Evolutionary conservation across 1,140 invertebrate species (phyloP), one percentile per base, ranked within the genome.

Genomic region (Hirudo medicinalis): DNA sequence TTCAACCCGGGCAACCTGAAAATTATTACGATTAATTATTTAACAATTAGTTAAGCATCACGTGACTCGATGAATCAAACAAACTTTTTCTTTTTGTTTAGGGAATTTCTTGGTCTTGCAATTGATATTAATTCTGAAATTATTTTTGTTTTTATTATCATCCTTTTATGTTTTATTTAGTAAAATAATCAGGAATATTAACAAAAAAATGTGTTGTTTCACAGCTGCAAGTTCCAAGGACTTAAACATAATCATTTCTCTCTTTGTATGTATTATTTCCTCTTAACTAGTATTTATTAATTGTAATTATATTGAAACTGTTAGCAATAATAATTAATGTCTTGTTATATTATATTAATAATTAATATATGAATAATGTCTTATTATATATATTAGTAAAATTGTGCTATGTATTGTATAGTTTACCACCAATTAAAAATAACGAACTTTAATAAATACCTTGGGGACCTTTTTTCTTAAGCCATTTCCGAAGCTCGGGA

Each of bases 401-500:
- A 63, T 4, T 5, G 19, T 63, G 15, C 13, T 27, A 20, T 3
- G 13, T 11, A 4, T 11, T 32, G 22, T 63, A 63, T 27, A 63
- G 17, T 32, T 32, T 32, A 63, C 60, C 22, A 63, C 22, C 2
- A 63, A 5, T 25, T 27, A 25, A 63, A 27, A 25, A 20, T 63
- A 27, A 32, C 32, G 6, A 32, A 63, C 3, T 1, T 27, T 32
- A 20, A 63, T 13, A 40, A 43, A 40, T 19, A 43, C 67, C 67
- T 32, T 25, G 53, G 17, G 71, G 54, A 76, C 77, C 75, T 69
- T 74, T 76, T 29, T 78, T 76, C 75, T 82, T 85, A 43, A 81
- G 81, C 54, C 87, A 74, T 74, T 84, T 82, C 76, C 80, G 80
- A 27, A 87, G 77, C 73, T 82, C 82, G 60, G 87, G 79, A 73